Evolutionary conservation across 2,888 invertebrate species (phyloP).

Genomic region (Leucania comma): DNA sequence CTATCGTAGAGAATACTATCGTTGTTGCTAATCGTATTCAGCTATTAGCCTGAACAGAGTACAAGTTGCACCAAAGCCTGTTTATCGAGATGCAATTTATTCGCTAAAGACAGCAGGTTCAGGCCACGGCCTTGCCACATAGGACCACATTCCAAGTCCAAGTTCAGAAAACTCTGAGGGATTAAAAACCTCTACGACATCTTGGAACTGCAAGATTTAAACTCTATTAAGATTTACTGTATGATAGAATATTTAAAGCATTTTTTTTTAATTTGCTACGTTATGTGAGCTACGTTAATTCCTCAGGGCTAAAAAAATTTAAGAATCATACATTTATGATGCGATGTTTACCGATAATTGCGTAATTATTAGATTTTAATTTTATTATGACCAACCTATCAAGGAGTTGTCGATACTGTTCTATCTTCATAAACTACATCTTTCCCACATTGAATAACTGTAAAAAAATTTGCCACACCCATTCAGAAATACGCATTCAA

Average conservation of each 20-base stretch:
- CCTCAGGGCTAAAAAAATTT: no score
- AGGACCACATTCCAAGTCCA: constrained; percentile 83
- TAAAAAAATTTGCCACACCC: not conserved
- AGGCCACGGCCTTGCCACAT: constrained; percentile 81
- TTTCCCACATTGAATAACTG: not conserved
- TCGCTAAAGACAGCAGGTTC: constrained; percentile 84
- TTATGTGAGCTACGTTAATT: not conserved
- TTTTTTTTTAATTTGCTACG: constrained; percentile 12
- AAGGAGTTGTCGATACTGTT: not conserved
- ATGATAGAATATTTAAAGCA: not conserved
- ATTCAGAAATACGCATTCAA: constrained; percentile 3
- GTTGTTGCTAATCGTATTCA: constrained; percentile 82
- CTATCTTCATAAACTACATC: not conserved
- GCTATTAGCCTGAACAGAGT: constrained; percentile 77
- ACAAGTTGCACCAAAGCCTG: constrained; percentile 79
- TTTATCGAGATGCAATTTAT: constrained; percentile 86
- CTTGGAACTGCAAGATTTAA: constrained; percentile 26
- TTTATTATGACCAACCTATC: not conserved
- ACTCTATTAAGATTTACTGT: constrained; percentile 21
- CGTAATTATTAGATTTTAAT: not conserved
- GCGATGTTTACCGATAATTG: no score
- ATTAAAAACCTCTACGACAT: constrained; percentile 77
- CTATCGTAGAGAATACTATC: constrained; percentile 61
- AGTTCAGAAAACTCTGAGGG: constrained; percentile 82
- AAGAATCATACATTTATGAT: no score